Conservation (phyloP, 1,140 invertebrate species). For the Drosophila neocordata region DNA sequence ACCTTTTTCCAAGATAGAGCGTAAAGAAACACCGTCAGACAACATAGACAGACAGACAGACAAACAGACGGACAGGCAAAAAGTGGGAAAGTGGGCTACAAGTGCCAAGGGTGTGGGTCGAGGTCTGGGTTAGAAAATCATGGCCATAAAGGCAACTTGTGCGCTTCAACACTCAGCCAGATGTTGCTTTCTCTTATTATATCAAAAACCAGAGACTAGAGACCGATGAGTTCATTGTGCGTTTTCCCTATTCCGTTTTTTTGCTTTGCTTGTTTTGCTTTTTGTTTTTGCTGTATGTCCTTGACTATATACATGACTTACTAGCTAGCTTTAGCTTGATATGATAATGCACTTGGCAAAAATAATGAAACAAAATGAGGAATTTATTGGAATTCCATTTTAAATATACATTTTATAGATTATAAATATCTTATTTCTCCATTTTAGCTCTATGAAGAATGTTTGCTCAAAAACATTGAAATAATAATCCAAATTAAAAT, state of each 20-base stretch:
- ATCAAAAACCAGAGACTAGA: slow-evolving; percentile 20
- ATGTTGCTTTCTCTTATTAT: slow-evolving; percentile 32
- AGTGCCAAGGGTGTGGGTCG: neutral
- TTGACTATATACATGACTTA: slow-evolving; percentile 46
- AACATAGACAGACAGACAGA: neutral
- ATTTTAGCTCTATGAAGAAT: too few species aligned
- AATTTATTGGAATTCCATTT: too few species aligned
- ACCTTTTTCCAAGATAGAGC: slow-evolving; percentile 33
- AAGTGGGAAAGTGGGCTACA: slow-evolving; percentile 32
- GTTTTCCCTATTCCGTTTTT: slow-evolving; percentile 24
- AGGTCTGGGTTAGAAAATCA: slow-evolving; percentile 37
- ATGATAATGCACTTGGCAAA: slow-evolving; percentile 27
- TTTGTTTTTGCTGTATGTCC: slow-evolving; percentile 23
- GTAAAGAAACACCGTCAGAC: slow-evolving; percentile 20
- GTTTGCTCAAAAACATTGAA: too few species aligned
- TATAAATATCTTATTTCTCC: too few species aligned
- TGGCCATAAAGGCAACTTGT: slow-evolving; percentile 56
- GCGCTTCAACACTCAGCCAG: slow-evolving; percentile 42
- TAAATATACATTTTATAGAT: too few species aligned
- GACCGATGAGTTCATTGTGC: slow-evolving; percentile 56
- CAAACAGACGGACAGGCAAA: neutral
- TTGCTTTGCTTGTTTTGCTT: slow-evolving; percentile 5
- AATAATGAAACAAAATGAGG: too few species aligned
- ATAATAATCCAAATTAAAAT: too few species aligned
- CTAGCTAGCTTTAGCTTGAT: slow-evolving; percentile 43